These are phyloP conservation scores for Conomelus anceps DNA, from an alignment of 2,888 invertebrate genomes.

Conservation along the genomic window DNA sequence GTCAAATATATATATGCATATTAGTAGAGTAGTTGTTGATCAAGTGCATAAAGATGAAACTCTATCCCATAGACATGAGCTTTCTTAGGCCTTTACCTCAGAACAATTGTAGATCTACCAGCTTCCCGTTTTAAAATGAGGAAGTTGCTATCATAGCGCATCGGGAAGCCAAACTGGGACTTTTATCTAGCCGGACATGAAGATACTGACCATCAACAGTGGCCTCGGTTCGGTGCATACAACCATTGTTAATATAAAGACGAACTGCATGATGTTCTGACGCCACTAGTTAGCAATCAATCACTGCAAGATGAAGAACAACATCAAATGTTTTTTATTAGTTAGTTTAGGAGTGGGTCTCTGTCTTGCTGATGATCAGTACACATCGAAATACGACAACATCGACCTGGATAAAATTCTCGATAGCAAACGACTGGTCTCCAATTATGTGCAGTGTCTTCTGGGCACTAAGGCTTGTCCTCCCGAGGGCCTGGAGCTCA, in stretches of 20 bases:
- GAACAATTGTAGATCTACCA: not conserved
- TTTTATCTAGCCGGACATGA: not conserved
- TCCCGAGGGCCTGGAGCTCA: conserved; percentile 63
- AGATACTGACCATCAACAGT: not conserved
- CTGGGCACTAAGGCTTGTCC: conserved; percentile 60
- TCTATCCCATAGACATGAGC: not conserved
- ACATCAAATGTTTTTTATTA: not conserved
- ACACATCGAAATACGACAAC: conserved; percentile 57
- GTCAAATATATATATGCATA: no score
- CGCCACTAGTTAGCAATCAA: not conserved
- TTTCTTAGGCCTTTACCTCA: not conserved
- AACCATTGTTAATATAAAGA: not conserved
- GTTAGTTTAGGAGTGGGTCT: not conserved
- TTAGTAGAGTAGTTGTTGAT: not conserved
- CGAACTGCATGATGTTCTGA: not conserved
- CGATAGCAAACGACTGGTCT: conserved; percentile 59
- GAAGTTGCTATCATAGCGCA: not conserved
- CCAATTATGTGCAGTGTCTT: conserved; percentile 64
- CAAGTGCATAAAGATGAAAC: not conserved
- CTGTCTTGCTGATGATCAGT: not conserved
- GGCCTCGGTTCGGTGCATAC: not conserved
- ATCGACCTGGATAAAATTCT: conserved; percentile 62
- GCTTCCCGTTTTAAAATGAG: not conserved
- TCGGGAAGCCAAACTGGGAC: not conserved
- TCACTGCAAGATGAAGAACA: not conserved